phyloP scores from a whole-genome alignment of 2,888 invertebrate species.

The Apamea monoglypha region DNA sequence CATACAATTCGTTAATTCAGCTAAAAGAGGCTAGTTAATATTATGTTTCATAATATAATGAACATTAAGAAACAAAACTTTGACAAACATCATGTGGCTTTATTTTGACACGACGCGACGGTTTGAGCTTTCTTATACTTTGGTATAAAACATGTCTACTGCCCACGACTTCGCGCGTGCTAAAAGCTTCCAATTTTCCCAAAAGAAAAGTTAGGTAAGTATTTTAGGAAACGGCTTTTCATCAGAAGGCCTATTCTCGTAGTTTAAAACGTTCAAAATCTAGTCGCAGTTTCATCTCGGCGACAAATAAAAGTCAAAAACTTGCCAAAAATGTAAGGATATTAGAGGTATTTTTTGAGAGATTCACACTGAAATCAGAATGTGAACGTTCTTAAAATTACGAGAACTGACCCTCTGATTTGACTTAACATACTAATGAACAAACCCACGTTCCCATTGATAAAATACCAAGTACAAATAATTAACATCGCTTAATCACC shows the following conservation, averaged over 20 bases:
- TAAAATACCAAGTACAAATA: neutral
- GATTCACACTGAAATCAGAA: too few relatives aligned
- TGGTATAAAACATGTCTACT: neutral
- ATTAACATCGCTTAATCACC: slow-evolving; percentile 33
- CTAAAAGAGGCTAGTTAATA: too few relatives aligned
- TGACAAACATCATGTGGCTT: neutral
- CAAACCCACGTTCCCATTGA: neutral
- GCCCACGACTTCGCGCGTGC: neutral
- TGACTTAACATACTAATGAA: neutral
- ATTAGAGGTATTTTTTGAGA: too few relatives aligned
- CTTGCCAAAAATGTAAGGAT: too few relatives aligned
- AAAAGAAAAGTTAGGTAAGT: neutral
- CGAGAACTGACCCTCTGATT: too few relatives aligned
- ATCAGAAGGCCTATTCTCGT: neutral
- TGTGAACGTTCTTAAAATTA: too few relatives aligned
- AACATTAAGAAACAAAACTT: neutral
- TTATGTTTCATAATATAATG: too few relatives aligned
- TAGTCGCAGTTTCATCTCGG: too few relatives aligned
- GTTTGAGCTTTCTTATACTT: neutral
- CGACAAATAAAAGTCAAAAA: too few relatives aligned
- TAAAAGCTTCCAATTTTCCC: neutral
- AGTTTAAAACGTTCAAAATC: too few relatives aligned
- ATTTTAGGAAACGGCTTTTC: neutral
- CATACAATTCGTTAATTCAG: too few relatives aligned
- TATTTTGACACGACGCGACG: neutral